phyloP scores from a whole-genome alignment of 2,113 vertebrate genomes.

The Podiceps cristatus region DNA sequence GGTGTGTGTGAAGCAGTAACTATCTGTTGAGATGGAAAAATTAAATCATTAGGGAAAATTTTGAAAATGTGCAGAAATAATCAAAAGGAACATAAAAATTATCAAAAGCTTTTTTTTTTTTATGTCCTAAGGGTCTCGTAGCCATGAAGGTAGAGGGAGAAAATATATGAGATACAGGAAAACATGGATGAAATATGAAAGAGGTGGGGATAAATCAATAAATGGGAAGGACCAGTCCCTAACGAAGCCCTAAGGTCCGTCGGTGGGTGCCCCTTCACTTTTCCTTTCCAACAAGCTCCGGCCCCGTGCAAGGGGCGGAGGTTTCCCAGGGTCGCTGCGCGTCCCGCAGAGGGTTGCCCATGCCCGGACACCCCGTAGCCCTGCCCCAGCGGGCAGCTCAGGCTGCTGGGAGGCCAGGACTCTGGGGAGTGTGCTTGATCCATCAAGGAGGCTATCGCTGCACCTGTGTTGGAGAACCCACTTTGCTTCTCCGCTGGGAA shows the following conservation, averaged over 20 bases:
- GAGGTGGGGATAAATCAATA: neutral
- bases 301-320: no score
- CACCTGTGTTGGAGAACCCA: neutral
- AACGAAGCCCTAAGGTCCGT: neutral
- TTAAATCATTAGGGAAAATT: neutral
- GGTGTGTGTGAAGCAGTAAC: neutral
- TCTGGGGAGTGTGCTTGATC: neutral
- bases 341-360: neutral
- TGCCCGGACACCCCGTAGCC: neutral
- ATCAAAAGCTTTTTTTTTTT: neutral
- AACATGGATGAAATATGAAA: neutral
- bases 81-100: neutral
- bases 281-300: neutral
- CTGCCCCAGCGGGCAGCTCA: fast-evolving
- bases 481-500: neutral
- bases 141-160: neutral
- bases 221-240: neutral
- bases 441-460: neutral
- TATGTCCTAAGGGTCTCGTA: neutral
- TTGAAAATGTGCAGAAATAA: neutral
- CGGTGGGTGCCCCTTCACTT: neutral
- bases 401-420: fast-evolving
- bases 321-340: neutral
- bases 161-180: neutral
- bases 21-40: neutral